Conservation (phyloP, 2,888 invertebrate genomes). For the Ormyrus rosae region DNA sequence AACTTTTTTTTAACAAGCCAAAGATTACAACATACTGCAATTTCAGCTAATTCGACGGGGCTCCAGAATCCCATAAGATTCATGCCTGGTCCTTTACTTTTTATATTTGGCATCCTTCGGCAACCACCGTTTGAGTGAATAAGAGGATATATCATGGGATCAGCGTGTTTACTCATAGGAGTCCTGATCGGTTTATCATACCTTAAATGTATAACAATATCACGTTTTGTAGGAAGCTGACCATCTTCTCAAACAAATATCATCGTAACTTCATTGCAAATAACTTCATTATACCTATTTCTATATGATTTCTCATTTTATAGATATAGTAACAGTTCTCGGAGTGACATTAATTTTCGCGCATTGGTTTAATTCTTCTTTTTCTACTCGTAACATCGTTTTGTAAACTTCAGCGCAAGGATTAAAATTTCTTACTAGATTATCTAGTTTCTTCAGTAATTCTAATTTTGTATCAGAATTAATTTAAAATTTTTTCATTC, state of each 20-base stretch:
- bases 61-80: too few relatives aligned
- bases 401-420: slow-evolving; percentile 28
- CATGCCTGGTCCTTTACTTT: not conserved
- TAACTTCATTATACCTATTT: not conserved
- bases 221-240: not conserved
- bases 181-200: slow-evolving; percentile 11
- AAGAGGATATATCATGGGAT: too few relatives aligned
- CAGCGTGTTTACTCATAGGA: slow-evolving; percentile 15
- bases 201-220: slow-evolving; percentile 8
- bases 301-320: not conserved
- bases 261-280: slow-evolving; percentile 10
- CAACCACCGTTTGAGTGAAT: not conserved
- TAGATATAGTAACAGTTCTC: not conserved
- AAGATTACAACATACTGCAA: too few relatives aligned
- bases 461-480: not conserved
- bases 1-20: too few relatives aligned
- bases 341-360: not conserved
- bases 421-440: slow-evolving; percentile 5
- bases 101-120: not conserved
- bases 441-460: slow-evolving; percentile 5
- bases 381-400: slow-evolving; percentile 37
- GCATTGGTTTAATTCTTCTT: slow-evolving; percentile 22
- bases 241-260: slow-evolving; percentile 13
- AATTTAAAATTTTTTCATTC: too few relatives aligned
- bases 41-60: too few relatives aligned